phyloP scores from a whole-genome alignment of 2,888 invertebrate species.

The Drosophila paracracens region DNA sequence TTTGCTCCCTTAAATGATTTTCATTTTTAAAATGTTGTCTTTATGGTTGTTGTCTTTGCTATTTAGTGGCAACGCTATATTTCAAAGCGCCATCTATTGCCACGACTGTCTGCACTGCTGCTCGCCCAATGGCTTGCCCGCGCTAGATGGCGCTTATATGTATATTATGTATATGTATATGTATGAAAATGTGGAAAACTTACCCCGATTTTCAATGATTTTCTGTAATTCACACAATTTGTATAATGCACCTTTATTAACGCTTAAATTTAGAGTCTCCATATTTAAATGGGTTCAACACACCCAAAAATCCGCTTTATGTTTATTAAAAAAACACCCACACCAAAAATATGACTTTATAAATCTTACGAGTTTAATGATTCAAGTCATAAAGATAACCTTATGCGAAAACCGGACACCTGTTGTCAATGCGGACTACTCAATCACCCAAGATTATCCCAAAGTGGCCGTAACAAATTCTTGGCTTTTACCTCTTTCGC shows the following conservation, averaged over 20 bases:
- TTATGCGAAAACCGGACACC: conserved; percentile 30
- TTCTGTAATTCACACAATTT: background rate
- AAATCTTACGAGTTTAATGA: background rate
- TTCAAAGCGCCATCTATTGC: conserved; percentile 11
- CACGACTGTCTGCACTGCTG: accelerated
- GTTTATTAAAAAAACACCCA: background rate
- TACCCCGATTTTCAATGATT: background rate
- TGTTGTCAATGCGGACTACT: conserved; percentile 27
- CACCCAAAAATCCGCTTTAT: background rate
- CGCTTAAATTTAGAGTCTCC: background rate
- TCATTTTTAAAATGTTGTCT: background rate
- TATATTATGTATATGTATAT: background rate
- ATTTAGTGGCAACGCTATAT: conserved; percentile 17
- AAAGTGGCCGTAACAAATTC: conserved; percentile 50
- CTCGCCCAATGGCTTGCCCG: background rate
- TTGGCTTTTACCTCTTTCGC: conserved; percentile 69
- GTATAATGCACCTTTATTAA: background rate
- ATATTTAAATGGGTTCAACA: background rate
- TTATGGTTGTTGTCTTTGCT: conserved; percentile 28
- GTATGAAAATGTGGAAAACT: background rate
- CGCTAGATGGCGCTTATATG: conserved; percentile 31
- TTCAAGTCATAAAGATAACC: conserved; percentile 13
- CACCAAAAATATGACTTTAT: background rate
- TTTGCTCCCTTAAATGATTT: background rate
- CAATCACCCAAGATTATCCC: conserved; percentile 29